Conservation (phyloP, 2,113 vertebrate species). For the Noctilio leporinus region DNA sequence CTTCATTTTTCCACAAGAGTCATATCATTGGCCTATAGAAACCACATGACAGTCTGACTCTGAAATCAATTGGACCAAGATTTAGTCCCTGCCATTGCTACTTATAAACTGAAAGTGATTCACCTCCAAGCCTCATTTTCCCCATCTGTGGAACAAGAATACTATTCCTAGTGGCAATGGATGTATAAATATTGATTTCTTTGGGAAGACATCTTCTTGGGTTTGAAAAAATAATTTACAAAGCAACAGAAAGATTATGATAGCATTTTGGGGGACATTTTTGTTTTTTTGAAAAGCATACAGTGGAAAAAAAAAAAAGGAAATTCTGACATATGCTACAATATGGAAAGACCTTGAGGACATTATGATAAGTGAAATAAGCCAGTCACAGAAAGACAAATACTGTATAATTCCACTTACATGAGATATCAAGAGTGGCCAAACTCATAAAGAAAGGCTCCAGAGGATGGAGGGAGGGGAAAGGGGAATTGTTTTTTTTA, state of each 20-base stretch:
- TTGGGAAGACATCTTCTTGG: background rate
- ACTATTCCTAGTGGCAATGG: background rate
- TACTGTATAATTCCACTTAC: too few species aligned
- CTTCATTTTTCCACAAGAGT: slow-evolving; percentile 28
- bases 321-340: background rate
- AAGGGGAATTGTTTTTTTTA: background rate
- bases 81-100: background rate
- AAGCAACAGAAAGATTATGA: background rate
- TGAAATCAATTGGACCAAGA: background rate
- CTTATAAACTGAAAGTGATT: background rate
- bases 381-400: background rate
- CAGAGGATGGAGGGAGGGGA: background rate
- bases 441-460: background rate
- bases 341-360: background rate
- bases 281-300: background rate
- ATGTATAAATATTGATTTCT: background rate
- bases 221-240: background rate
- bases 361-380: background rate
- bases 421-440: background rate
- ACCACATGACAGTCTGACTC: background rate
- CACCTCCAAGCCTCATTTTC: background rate
- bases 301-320: background rate
- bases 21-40: background rate
- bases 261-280: background rate
- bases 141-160: background rate